A percentile compares a stretch with the other conserved stretches of the same genome.
Evolutionary conservation across 23 tunicate species (phyloP).

Genomic region (Corella eumyota): DNA sequence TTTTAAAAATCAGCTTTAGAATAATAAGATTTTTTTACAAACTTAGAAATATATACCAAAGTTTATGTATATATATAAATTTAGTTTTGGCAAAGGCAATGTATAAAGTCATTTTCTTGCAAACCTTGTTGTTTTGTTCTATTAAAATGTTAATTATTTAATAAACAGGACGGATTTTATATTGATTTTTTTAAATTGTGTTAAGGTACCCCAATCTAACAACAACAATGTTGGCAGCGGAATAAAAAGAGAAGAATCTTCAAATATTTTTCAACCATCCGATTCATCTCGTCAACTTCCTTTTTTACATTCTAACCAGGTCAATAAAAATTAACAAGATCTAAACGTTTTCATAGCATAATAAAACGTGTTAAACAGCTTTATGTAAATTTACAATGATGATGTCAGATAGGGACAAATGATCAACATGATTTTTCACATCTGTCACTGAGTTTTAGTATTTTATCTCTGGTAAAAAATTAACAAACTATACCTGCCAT

Average conservation of each 20-base stretch:
- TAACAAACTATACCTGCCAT: too few species aligned
- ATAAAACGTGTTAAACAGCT: too few species aligned
- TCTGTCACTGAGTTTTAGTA: neutral
- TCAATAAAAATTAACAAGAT: too few species aligned
- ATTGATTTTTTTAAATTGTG: neutral
- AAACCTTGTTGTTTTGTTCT: neutral
- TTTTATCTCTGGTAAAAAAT: too few species aligned
- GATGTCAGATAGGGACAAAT: conserved; percentile 27
- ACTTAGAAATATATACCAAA: too few species aligned
- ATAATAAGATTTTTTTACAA: too few species aligned
- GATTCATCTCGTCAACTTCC: neutral
- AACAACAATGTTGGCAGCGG: too few species aligned
- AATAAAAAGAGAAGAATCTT: conserved; percentile 3
- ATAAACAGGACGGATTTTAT: neutral
- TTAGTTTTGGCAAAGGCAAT: too few species aligned
- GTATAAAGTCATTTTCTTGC: neutral
- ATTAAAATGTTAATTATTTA: neutral
- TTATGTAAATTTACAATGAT: conserved; percentile 6
- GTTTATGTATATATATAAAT: too few species aligned
- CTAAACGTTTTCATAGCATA: too few species aligned
- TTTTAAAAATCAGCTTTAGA: too few species aligned
- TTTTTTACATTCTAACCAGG: neutral
- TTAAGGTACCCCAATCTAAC: too few species aligned
- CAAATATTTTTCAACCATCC: neutral
- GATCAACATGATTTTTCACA: neutral